phyloP scores from a whole-genome alignment of 2,888 invertebrate genomes.

The Lasiommata megera region DNA sequence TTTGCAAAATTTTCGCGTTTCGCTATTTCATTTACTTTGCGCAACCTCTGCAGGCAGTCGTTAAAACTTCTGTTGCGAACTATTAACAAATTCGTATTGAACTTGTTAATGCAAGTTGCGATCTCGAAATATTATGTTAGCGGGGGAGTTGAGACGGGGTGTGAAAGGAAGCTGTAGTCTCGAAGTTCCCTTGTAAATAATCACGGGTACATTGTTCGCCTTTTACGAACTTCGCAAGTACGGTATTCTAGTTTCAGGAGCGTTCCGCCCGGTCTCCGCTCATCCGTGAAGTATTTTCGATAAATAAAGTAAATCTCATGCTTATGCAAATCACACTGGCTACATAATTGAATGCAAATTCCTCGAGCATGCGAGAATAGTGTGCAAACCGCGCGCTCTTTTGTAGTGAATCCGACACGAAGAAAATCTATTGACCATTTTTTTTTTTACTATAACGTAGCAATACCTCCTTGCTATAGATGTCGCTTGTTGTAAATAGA shows the following conservation, averaged over 20 bases:
- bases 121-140: neutral
- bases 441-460: neutral
- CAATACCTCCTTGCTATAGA: constrained; percentile 9
- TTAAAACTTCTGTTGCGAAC: constrained; percentile 12
- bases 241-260: neutral
- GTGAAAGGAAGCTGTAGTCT: neutral
- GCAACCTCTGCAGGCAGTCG: constrained; percentile 12
- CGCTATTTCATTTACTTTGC: constrained; percentile 8
- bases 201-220: neutral
- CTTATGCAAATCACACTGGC: too few species aligned
- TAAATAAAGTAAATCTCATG: neutral
- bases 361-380: too few species aligned
- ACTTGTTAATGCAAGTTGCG: constrained; percentile 1
- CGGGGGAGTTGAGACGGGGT: neutral
- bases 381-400: too few species aligned
- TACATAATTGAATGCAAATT: too few species aligned
- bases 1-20: constrained; percentile 9
- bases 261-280: neutral
- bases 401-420: too few species aligned
- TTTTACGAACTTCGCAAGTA: neutral
- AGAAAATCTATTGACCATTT: too few species aligned
- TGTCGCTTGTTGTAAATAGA: constrained; percentile 7
- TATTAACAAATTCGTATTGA: constrained; percentile 11
- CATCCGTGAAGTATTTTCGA: neutral
- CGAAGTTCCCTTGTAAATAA: neutral